Conservation (phyloP, 2,113 vertebrate genomes). For the Indri indri region DNA sequence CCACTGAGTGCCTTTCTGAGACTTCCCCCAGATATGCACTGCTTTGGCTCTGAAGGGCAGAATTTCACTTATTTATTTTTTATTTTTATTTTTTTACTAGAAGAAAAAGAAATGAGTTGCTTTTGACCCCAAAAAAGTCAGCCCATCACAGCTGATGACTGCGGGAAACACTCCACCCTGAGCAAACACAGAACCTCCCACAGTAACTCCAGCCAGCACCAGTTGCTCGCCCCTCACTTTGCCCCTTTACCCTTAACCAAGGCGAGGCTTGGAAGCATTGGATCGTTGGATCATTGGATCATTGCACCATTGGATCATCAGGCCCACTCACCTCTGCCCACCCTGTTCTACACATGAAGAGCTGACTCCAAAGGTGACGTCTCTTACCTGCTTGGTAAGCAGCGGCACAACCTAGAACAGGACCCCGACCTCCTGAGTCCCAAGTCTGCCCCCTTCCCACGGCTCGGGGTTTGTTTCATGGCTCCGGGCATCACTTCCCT, state of each 20-base stretch:
- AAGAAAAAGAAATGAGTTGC: conserved; percentile 16
- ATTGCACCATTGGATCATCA: neutral
- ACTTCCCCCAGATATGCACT: neutral
- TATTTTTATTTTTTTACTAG: neutral
- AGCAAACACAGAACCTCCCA: neutral
- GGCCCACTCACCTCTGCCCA: neutral
- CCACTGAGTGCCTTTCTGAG: neutral
- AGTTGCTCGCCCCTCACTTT: neutral
- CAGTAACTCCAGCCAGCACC: neutral
- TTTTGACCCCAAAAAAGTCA: conserved; percentile 12
- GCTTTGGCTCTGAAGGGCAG: neutral
- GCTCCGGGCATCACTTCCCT: neutral
- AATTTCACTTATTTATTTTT: neutral
- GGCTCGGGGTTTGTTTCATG: neutral
- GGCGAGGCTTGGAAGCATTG: neutral
- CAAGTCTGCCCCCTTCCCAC: neutral
- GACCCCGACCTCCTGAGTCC: neutral
- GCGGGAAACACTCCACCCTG: neutral
- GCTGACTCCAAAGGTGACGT: neutral
- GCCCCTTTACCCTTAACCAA: neutral
- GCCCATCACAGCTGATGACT: neutral
- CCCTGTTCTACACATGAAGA: neutral
- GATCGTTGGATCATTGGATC: neutral
- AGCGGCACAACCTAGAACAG: too few relatives aligned
- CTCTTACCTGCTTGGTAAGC: neutral